Evolutionary conservation across 2,113 vertebrate species (phyloP).

Genomic region (Gymnogyps californianus): DNA sequence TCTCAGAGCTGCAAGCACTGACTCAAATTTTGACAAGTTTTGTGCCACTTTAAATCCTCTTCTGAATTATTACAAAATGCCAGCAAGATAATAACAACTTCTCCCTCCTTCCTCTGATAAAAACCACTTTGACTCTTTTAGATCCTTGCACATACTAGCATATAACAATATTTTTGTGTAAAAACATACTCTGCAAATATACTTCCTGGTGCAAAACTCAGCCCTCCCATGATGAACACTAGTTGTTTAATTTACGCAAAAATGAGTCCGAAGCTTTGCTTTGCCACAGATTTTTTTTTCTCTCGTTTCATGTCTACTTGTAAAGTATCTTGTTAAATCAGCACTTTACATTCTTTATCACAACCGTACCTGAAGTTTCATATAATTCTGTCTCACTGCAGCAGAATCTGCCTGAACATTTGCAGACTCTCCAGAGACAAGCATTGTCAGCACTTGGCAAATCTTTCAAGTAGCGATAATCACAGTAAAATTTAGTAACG

Average conservation of each 20-base stretch:
- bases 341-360: background rate
- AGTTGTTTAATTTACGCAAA: background rate
- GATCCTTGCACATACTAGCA: background rate
- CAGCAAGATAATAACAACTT: background rate
- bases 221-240: background rate
- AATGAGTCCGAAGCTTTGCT: background rate
- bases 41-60: background rate
- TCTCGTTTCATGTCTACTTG: background rate
- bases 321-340: slow-evolving; percentile 25
- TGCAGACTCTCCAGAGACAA: slow-evolving; percentile 5
- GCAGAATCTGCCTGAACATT: slow-evolving; percentile 18
- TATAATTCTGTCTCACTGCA: background rate
- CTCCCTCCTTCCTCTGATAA: background rate
- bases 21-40: background rate
- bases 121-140: background rate
- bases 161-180: background rate
- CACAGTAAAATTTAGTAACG: slow-evolving; percentile 16
- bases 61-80: background rate
- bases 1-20: background rate
- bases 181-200: background rate
- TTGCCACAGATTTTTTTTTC: background rate
- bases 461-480: slow-evolving; percentile 14
- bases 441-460: slow-evolving; percentile 21
- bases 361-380: background rate
- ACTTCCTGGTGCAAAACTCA: background rate